Percentiles rank a stretch among this genome's conserved stretches.
Evolutionary conservation across 2,113 vertebrate species (phyloP).

Genomic region (Mustelus asterias): DNA sequence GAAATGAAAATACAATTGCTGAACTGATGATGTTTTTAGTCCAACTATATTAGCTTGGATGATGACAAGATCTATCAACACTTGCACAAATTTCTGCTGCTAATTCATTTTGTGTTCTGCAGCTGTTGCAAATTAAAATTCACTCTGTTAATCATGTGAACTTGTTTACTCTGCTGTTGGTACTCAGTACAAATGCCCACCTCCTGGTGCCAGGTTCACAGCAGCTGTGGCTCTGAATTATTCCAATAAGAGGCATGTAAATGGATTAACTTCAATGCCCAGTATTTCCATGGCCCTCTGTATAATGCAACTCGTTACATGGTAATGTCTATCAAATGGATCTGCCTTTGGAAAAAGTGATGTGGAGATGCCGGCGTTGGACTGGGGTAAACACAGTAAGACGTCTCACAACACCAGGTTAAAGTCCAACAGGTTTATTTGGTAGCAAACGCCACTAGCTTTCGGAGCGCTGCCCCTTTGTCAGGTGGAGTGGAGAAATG

Average conservation of each 20-base stretch:
- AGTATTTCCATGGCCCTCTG: background rate
- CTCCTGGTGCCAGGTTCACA: background rate
- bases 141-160: background rate
- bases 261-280: constrained; percentile 1
- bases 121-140: constrained; percentile 11
- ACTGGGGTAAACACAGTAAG: no score
- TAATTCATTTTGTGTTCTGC: background rate
- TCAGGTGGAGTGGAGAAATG: no score
- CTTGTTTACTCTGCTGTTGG: constrained; percentile 15
- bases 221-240: background rate
- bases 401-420: no score
- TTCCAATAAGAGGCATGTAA: background rate
- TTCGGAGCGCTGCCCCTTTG: no score
- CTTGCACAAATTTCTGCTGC: background rate
- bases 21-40: background rate
- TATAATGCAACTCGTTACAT: background rate
- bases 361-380: no score
- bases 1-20: background rate
- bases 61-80: background rate
- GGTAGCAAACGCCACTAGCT: no score
- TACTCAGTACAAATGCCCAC: background rate
- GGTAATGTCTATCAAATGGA: background rate
- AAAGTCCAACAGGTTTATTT: no score
- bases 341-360: background rate
- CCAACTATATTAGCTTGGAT: background rate